A percentile compares a stretch with the other conserved stretches of the same genome.
phyloP scores from a whole-genome alignment of 1,140 invertebrate genomes.

The Drosophila asahinai region DNA sequence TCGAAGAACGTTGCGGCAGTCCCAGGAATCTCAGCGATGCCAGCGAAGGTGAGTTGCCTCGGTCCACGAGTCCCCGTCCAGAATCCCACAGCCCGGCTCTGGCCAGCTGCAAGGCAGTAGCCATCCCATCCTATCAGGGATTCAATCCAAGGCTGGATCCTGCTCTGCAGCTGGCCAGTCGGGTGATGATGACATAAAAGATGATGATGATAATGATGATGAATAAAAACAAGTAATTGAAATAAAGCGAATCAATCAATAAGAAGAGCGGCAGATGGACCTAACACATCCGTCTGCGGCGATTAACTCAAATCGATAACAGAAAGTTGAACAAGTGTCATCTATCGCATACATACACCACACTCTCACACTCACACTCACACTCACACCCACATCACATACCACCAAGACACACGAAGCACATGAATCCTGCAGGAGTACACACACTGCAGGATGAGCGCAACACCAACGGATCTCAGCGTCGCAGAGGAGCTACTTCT shows the following conservation, averaged over 20 bases:
- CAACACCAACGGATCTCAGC: slow-evolving; percentile 32
- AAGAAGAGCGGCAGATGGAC: slow-evolving; percentile 5
- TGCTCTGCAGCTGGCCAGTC: slow-evolving; percentile 7
- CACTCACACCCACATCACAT: slow-evolving; percentile 25
- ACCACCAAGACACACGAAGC: slow-evolving; percentile 18
- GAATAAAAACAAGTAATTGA: slow-evolving; percentile 12
- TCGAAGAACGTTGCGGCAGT: slow-evolving; percentile 97
- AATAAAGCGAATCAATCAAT: slow-evolving; percentile 41
- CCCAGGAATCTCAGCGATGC: slow-evolving; percentile 95
- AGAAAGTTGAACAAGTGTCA: slow-evolving; percentile 58
- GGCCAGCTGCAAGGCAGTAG: background rate
- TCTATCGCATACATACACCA: slow-evolving; percentile 52
- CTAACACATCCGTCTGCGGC: background rate
- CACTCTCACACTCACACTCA: slow-evolving; percentile 10
- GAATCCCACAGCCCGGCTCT: background rate
- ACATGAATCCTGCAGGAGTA: slow-evolving; percentile 1
- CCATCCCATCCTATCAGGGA: background rate
- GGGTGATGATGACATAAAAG: slow-evolving; percentile 8
- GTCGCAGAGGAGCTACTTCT: slow-evolving; percentile 26
- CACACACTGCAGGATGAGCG: slow-evolving; percentile 24
- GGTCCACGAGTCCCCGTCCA: slow-evolving; percentile 42
- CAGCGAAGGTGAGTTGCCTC: slow-evolving; percentile 92
- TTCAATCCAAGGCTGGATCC: background rate
- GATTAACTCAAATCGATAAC: slow-evolving; percentile 43
- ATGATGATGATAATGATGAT: slow-evolving; percentile 9